A percentile compares a stretch with the other conserved stretches of the same genome.
These are phyloP conservation scores for Ypsolopha scabrella DNA, from an alignment of 2,888 invertebrate species.

Conservation along the genomic window DNA sequence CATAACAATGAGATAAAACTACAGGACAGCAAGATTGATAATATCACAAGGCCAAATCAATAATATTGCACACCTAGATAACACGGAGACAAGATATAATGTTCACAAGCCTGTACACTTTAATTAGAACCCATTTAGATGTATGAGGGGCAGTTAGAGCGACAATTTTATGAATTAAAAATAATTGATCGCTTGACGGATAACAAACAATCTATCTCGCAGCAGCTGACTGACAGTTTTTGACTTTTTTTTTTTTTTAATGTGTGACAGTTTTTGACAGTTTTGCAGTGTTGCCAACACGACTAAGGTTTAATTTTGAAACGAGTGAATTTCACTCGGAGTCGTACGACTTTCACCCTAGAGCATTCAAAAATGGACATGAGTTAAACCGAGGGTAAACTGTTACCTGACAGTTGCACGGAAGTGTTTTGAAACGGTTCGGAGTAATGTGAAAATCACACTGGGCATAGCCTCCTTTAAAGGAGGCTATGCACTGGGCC, in stretches of 20 bases:
- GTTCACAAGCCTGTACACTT: background rate
- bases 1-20: constrained; percentile 26
- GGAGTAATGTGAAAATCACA: too few relatives aligned
- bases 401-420: too few relatives aligned
- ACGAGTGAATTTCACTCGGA: too few relatives aligned
- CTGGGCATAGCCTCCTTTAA: too few relatives aligned
- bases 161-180: background rate
- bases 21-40: constrained; percentile 25
- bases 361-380: too few relatives aligned
- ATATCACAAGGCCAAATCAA: constrained; percentile 11
- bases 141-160: background rate
- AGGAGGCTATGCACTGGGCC: too few relatives aligned
- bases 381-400: too few relatives aligned
- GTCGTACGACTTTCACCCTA: too few relatives aligned
- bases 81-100: background rate
- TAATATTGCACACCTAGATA: background rate
- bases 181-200: background rate
- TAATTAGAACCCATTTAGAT: background rate
- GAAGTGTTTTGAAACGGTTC: too few relatives aligned
- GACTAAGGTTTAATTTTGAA: too few relatives aligned
- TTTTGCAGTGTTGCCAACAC: too few relatives aligned
- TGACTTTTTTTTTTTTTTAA: background rate
- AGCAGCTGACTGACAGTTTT: background rate
- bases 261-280: too few relatives aligned
- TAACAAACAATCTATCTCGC: background rate